A percentile compares a stretch with the other conserved stretches of the same genome.
Conservation (phyloP, 2,113 vertebrate species). For the Megaleporinus macrocephalus region DNA sequence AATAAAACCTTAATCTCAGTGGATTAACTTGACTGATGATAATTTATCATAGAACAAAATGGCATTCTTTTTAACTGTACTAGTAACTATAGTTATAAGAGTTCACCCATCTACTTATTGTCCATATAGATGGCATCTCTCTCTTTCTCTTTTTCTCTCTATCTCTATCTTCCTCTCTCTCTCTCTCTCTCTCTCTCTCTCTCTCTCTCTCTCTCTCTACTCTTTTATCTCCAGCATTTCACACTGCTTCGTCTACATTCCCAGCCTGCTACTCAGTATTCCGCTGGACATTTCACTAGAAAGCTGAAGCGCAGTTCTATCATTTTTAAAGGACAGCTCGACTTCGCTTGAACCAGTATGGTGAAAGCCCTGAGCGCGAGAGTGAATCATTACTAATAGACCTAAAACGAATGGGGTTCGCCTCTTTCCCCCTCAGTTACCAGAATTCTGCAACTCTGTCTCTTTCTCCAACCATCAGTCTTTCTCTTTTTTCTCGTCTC, state of each 20-base stretch:
- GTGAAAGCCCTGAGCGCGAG: neutral
- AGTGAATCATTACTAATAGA: constrained; percentile 18
- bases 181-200: neutral
- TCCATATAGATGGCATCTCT: too few relatives aligned
- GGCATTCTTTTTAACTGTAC: too few relatives aligned
- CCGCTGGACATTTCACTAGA: constrained; percentile 10
- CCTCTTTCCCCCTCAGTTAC: neutral
- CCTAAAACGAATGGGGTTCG: neutral
- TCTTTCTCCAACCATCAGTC: constrained; percentile 27
- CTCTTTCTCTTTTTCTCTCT: too few relatives aligned
- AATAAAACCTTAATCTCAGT: too few relatives aligned
- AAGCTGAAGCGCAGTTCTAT: constrained; percentile 30
- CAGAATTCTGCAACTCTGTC: neutral
- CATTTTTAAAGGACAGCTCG: constrained; percentile 15
- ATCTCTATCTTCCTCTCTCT: neutral
- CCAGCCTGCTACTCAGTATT: constrained; percentile 24
- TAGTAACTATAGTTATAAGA: too few relatives aligned
- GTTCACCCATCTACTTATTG: too few relatives aligned
- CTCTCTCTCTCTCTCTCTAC: constrained; percentile 28
- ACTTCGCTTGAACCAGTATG: neutral
- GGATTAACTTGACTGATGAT: too few relatives aligned
- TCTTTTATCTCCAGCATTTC: constrained; percentile 20
- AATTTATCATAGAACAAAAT: too few relatives aligned
- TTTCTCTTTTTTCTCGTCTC: constrained; percentile 15
- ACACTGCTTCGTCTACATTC: neutral